Percentiles rank a stretch among this genome's conserved stretches.
phyloP scores from a whole-genome alignment of 1,140 invertebrate genomes.

The Harpegnathos saltator region DNA sequence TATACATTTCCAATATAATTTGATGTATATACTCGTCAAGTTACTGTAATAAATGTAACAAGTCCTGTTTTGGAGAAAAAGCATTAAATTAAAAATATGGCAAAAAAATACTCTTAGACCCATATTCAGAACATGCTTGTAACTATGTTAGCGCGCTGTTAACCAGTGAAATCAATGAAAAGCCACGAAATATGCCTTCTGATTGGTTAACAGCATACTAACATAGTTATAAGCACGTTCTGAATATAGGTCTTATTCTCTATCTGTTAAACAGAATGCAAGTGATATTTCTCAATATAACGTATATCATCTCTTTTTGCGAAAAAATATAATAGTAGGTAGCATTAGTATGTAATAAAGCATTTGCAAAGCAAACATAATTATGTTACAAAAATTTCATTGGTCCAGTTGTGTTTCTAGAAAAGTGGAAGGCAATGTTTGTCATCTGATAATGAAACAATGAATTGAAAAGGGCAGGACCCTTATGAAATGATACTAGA shows the following conservation, averaged over 20 bases:
- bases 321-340: too few relatives aligned
- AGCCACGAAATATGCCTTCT: too few relatives aligned
- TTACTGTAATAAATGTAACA: background rate
- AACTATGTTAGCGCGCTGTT: too few relatives aligned
- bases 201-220: too few relatives aligned
- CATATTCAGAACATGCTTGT: too few relatives aligned
- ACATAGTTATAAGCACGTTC: too few relatives aligned
- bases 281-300: background rate
- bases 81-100: background rate
- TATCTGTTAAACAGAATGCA: too few relatives aligned
- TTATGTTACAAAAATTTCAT: slow-evolving; percentile 36
- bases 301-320: background rate
- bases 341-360: slow-evolving; percentile 14
- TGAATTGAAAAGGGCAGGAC: too few relatives aligned
- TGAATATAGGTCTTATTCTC: too few relatives aligned
- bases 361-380: slow-evolving; percentile 14
- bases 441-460: slow-evolving; percentile 61
- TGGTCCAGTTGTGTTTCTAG: slow-evolving; percentile 71
- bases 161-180: too few relatives aligned
- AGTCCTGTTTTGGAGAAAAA: background rate
- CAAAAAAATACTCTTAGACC: too few relatives aligned
- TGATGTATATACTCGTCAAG: too few relatives aligned
- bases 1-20: background rate
- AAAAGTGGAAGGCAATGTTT: slow-evolving; percentile 72
- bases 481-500: slow-evolving; percentile 76